phyloP scores from a whole-genome alignment of 2,797 vertebrate genomes.

The Pseudotriccus pelzelni region DNA sequence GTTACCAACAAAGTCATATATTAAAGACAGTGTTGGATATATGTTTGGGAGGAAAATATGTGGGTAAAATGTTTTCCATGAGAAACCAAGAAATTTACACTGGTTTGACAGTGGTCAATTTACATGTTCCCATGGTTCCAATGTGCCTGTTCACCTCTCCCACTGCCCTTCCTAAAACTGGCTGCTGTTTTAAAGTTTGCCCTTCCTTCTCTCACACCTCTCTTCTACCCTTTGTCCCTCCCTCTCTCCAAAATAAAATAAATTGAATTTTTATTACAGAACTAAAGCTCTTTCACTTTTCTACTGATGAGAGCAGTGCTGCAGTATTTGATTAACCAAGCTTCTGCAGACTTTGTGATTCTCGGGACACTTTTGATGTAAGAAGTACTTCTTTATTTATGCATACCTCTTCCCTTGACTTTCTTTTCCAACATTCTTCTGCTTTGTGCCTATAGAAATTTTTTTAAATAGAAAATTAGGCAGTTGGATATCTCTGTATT shows the following conservation, averaged over 20 bases:
- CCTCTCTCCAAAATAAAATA: slow-evolving; percentile 51
- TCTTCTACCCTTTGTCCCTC: not conserved
- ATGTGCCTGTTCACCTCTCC: slow-evolving; percentile 82
- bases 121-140: slow-evolving; percentile 84
- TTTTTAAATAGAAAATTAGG: slow-evolving; percentile 76
- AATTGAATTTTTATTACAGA: slow-evolving; percentile 80
- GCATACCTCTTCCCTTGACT: slow-evolving; percentile 60
- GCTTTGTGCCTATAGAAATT: slow-evolving; percentile 76
- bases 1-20: slow-evolving; percentile 68
- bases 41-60: slow-evolving; percentile 73
- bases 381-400: slow-evolving; percentile 81
- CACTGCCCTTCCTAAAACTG: slow-evolving; percentile 66
- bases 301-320: slow-evolving; percentile 82
- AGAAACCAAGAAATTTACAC: slow-evolving; percentile 95
- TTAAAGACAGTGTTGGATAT: slow-evolving; percentile 72
- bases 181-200: slow-evolving; percentile 85
- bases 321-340: slow-evolving; percentile 80
- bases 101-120: slow-evolving; percentile 96
- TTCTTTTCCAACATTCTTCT: slow-evolving; percentile 64
- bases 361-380: slow-evolving; percentile 78
- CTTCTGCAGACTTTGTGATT: slow-evolving; percentile 80
- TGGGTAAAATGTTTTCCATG: slow-evolving; percentile 93
- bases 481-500: slow-evolving; percentile 68
- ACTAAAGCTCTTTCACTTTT: slow-evolving; percentile 81
- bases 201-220: slow-evolving; percentile 62